phyloP scores from a whole-genome alignment of 2,888 invertebrate genomes.

The Molorchus minor region DNA sequence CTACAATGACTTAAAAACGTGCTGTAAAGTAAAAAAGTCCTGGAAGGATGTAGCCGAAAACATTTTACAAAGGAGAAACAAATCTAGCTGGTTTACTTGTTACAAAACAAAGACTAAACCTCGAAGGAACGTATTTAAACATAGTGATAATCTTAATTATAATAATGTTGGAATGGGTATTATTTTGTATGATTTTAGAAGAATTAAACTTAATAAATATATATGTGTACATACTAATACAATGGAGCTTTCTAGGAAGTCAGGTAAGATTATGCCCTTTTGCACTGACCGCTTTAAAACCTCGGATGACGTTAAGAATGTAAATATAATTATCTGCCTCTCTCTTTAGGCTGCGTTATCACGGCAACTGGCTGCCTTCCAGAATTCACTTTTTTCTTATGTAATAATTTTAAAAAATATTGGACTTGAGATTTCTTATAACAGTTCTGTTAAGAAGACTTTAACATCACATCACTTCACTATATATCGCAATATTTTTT shows the following conservation, averaged over 20 bases:
- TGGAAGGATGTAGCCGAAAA: constrained; percentile 50
- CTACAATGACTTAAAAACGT: constrained; percentile 48
- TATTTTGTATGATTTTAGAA: constrained; percentile 50
- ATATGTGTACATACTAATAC: constrained; percentile 49
- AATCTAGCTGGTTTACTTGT: constrained; percentile 52
- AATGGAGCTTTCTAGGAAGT: constrained; percentile 33
- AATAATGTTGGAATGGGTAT: constrained; percentile 49
- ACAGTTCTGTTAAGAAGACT: no score
- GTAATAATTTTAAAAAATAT: no score
- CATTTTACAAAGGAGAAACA: constrained; percentile 44
- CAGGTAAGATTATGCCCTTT: constrained; percentile 26
- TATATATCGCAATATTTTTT: no score
- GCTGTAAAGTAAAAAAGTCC: constrained; percentile 46
- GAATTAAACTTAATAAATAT: constrained; percentile 47
- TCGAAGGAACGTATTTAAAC: constrained; percentile 37
- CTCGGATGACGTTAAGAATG: no score
- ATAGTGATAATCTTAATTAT: constrained; percentile 47
- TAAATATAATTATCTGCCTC: no score
- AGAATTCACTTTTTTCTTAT: no score
- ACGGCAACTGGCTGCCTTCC: no score
- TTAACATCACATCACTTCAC: no score
- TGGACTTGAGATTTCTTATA: no score
- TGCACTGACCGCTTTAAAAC: constrained; percentile 7
- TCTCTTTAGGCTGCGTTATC: no score
- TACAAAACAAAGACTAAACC: constrained; percentile 35